Evolutionary conservation across 2,113 vertebrate genomes (phyloP), one percentile per base, ranked within the genome.

Genomic region (Paramormyrops kingsleyae): DNA sequence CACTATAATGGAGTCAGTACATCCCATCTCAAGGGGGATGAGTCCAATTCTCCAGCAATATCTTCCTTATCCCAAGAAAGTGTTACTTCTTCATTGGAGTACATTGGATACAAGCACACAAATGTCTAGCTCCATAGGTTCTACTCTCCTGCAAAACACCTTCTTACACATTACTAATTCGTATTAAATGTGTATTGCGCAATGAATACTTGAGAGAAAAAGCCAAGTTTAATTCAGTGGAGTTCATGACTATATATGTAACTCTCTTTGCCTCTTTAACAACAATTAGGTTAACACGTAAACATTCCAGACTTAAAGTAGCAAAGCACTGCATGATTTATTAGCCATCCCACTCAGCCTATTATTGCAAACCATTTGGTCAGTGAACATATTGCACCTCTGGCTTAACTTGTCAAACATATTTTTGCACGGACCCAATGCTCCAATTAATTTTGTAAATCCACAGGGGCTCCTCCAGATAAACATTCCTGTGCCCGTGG

Each of bases 401-500:
- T 53, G 50, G 13, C 85, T 53, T 39, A 87, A 52, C 49, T 56
- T 39, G 47, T 50, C 13, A 83, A 84, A 46, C 27, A 62, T 4
- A 49, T 56, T 46, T 84, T 31, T 59, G 77, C 42, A 84, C 35
- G 53, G 52, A 89, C 24, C 83, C 52, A 59, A 10, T 85, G 50
- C 7, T 42, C 12, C 35, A 84, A 89, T 89, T 85, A 85, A 89
- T 89, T 62, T 62, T 84, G 77, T 42, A 19, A 85, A 84, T 35
- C 89, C 89, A 89, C 89, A 85, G 77, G 89, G 52, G 80, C 83
- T 17, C 80, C 52, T 62, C 52, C 39, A 47, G 89, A 89, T 85
- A 89, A 59, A 89, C 50, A 59, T 89, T 89, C 89, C 52, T 59
- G 21, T 31, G 35, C 31, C 50, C 42, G 9, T 47, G 53, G 31